Base-by-base conservation (phyloP, 2,113 vertebrate genomes). In the Saccopteryx leptura region DNA sequence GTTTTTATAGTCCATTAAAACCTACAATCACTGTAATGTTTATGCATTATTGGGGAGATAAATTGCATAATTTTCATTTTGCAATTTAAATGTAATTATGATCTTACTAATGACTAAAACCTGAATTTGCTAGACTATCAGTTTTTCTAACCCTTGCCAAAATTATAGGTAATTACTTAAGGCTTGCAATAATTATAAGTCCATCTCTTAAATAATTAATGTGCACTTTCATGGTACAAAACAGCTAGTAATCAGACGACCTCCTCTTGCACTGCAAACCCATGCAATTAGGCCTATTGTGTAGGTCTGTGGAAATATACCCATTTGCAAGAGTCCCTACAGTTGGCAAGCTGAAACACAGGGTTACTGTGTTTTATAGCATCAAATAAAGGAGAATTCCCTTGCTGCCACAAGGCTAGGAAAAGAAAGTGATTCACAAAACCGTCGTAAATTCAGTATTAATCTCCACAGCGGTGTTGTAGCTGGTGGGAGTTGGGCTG, bases 51-150 rank as follows among this genome's bases (percentile, higher is more conserved):
- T 98, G 97, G 97, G 97, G 96, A 98, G 98, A 98, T 98, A 98
- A 98, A 98, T 97, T 98, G 97, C 97, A 97, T 98, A 98, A 98
- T 98, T 98, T 97, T 98, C 98, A 97, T 98, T 98, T 99, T 98
- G 98, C 98, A 99, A 98, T 99, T 99, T 98, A 98, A 98, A 98
- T 98, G 98, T 98, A 99, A 99, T 99, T 98, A 98, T 97, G 97
- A 98, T 98, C 98, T 98, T 98, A 96, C 98, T 98, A 98, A 99
- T 98, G 98, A 98, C 97, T 98, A 98, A 98, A 98, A 98, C 98
- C 98, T 98, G 98, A 98, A 98, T 98, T 98, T 98, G 97, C 98
- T 98, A 98, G 97, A 97, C 98, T 98, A 98, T 98, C 98, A 95
- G 98, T 98, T 98, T 98, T 98, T 98, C 98, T 98, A 98, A 98